These are phyloP conservation scores for Gasterosteus nipponicus DNA, from an alignment of 2,113 vertebrate species.

Conservation along the genomic window DNA sequence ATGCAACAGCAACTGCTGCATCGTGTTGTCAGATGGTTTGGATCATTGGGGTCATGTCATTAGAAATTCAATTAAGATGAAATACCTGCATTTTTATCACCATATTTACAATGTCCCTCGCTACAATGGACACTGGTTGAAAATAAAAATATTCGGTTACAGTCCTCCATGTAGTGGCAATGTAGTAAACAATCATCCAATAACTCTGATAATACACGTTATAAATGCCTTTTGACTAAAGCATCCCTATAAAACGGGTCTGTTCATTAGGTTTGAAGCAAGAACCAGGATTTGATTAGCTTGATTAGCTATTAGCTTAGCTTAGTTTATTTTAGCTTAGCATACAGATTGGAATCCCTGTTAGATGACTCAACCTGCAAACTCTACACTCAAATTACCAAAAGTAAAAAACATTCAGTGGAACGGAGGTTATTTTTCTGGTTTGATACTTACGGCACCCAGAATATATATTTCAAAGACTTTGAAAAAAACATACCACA, in stretches of 20 bases:
- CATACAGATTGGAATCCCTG: neutral
- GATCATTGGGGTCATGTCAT: slow-evolving; percentile 53
- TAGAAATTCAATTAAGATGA: slow-evolving; percentile 19
- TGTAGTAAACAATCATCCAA: neutral
- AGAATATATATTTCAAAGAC: slow-evolving; percentile 31
- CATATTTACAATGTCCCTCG: neutral
- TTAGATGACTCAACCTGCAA: neutral
- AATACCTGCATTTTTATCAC: neutral
- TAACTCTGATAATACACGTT: neutral
- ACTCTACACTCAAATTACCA: neutral
- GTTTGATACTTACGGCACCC: slow-evolving; percentile 1
- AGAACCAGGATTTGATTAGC: neutral
- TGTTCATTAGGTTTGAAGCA: neutral
- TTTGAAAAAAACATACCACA: slow-evolving; percentile 25
- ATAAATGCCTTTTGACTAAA: neutral
- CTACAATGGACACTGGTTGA: neutral
- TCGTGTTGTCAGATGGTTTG: slow-evolving; percentile 53
- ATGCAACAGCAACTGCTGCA: slow-evolving; percentile 59
- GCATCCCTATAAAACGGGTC: neutral
- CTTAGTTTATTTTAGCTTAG: neutral
- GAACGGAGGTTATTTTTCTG: neutral
- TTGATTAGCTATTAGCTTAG: neutral
- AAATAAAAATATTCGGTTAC: neutral
- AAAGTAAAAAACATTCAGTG: neutral
- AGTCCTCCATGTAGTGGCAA: neutral